Conservation (phyloP, 2,888 invertebrate genomes). For the Drosophila rellima region DNA sequence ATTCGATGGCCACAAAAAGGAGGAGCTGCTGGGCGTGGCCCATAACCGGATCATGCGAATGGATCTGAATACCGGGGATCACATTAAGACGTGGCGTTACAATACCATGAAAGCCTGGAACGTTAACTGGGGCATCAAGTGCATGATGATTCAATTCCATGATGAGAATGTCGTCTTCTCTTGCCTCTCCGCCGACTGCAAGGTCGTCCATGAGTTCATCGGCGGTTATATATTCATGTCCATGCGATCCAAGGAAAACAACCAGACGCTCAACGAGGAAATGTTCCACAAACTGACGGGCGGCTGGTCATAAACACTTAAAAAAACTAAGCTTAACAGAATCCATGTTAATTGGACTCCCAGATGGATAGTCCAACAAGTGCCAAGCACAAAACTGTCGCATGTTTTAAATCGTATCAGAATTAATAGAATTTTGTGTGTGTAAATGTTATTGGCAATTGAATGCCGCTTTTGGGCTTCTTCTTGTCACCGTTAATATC, state of each 20-base stretch:
- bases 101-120: slow-evolving; percentile 99
- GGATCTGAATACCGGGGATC: slow-evolving; percentile 96
- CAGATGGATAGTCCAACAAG: slow-evolving; percentile 36
- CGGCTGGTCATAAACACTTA: slow-evolving; percentile 90
- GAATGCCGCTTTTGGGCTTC: slow-evolving; percentile 11
- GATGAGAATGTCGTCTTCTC: slow-evolving; percentile 98
- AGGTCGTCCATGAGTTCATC: slow-evolving; percentile 99
- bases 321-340: background rate
- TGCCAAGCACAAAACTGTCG: slow-evolving; percentile 74
- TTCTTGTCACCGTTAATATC: slow-evolving; percentile 41
- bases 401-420: slow-evolving; percentile 56
- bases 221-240: slow-evolving; percentile 99
- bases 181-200: slow-evolving; percentile 98
- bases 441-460: slow-evolving; percentile 65
- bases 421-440: slow-evolving; percentile 37
- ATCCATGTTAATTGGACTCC: background rate
- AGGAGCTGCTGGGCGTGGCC: slow-evolving; percentile 96
- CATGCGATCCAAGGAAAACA: slow-evolving; percentile 98
- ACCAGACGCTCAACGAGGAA: slow-evolving; percentile 98
- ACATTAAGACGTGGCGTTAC: slow-evolving; percentile 98
- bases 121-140: slow-evolving; percentile 99
- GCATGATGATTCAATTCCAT: slow-evolving; percentile 99
- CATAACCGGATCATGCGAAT: slow-evolving; percentile 98
- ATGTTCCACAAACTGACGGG: slow-evolving; percentile 99
- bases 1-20: slow-evolving; percentile 94